phyloP scores from a whole-genome alignment of 2,797 vertebrate genomes.

The Brotula barbata region DNA sequence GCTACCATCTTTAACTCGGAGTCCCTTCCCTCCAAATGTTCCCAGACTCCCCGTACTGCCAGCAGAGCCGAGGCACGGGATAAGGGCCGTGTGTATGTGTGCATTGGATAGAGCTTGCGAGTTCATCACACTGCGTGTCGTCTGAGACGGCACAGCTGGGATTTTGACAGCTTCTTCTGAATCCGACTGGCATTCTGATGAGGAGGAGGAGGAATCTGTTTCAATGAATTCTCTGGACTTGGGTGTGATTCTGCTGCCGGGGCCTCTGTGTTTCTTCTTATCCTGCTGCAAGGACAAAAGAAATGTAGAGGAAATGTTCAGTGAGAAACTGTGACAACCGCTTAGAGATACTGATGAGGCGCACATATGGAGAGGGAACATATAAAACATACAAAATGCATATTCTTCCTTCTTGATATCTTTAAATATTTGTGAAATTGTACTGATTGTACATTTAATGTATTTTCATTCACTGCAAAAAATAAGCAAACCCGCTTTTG shows the following conservation, averaged over 20 bases:
- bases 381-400: too few relatives aligned
- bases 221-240: slow-evolving; percentile 97
- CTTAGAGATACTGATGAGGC: too few relatives aligned
- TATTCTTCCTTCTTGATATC: too few relatives aligned
- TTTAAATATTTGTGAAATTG: too few relatives aligned
- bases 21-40: slow-evolving; percentile 62
- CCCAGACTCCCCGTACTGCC: slow-evolving; percentile 32
- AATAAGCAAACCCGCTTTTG: neutral
- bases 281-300: slow-evolving; percentile 71
- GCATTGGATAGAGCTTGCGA: slow-evolving; percentile 55
- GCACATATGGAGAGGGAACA: too few relatives aligned
- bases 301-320: neutral
- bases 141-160: slow-evolving; percentile 68
- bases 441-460: neutral
- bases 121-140: slow-evolving; percentile 44
- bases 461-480: neutral
- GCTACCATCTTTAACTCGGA: slow-evolving; percentile 64
- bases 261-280: slow-evolving; percentile 92
- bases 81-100: slow-evolving; percentile 50
- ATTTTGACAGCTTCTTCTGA: slow-evolving; percentile 87
- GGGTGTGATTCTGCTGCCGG: slow-evolving; percentile 88
- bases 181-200: slow-evolving; percentile 94
- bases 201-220: slow-evolving; percentile 91
- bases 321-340: neutral
- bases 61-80: slow-evolving; percentile 44